Conservation (phyloP, 2,888 invertebrate genomes). For the Aleiodes alternator region DNA sequence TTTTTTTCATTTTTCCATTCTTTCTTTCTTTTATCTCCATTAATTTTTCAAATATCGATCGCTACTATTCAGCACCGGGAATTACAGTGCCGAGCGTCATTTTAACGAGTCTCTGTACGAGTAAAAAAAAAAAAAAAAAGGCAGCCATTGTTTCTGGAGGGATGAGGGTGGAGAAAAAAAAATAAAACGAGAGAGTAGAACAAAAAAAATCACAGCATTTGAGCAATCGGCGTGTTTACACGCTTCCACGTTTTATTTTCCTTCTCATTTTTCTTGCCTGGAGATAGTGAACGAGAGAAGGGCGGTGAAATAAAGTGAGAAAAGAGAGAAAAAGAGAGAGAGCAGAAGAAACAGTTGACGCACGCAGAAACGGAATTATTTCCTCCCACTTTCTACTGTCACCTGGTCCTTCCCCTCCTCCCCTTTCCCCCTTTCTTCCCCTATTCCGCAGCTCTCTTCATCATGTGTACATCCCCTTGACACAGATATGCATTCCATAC, state of each 20-base stretch:
- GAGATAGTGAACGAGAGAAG: not conserved
- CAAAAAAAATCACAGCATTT: constrained; percentile 30
- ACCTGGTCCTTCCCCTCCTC: constrained; percentile 11
- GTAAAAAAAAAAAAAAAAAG: constrained; percentile 1
- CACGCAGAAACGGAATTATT: constrained; percentile 37
- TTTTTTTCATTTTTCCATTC: too few relatives aligned
- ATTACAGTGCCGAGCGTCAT: not conserved
- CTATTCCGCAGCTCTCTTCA: not conserved
- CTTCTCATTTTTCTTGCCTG: not conserved
- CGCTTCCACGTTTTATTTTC: constrained; percentile 4
- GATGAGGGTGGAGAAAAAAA: not conserved
- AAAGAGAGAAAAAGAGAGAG: not conserved
- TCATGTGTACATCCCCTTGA: constrained; percentile 59
- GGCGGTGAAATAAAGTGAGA: not conserved
- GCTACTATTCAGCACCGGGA: too few relatives aligned
- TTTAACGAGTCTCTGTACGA: constrained; percentile 27
- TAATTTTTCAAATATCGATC: too few relatives aligned
- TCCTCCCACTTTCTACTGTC: constrained; percentile 3
- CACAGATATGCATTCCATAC: constrained; percentile 70
- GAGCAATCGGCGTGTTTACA: constrained; percentile 38
- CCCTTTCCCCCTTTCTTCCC: not conserved
- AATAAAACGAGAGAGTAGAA: not conserved
- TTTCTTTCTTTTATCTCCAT: too few relatives aligned
- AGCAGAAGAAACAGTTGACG: constrained; percentile 21
- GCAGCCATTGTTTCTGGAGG: constrained; percentile 17